Evolutionary conservation across 1,140 invertebrate genomes (phyloP), one percentile per base, ranked within the genome.

Genomic region (Diorhabda sublineata): DNA sequence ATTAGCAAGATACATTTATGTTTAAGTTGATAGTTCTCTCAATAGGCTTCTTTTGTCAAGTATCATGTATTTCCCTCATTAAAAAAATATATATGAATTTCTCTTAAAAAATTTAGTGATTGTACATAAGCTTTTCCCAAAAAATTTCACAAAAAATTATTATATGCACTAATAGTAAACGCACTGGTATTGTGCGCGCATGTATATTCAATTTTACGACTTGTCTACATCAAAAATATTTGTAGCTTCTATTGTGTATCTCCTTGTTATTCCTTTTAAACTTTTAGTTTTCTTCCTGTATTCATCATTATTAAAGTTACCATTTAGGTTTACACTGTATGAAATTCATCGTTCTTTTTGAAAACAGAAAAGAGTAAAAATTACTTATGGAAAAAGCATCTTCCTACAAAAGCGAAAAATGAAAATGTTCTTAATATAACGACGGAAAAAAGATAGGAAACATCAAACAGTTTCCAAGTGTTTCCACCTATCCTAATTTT

Each of bases 261-360:
- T 8, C n/a, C n/a, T 9, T 52, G 6, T 52, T 52, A 52, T 6
- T 9, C 2, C 2, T 52, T 52, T 52, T 52, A 52, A 9, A 6
- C n/a, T 9, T 9, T 52, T 9, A 6, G 47, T 8, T 9, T 52
- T 52, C 0, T 52, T 52, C 47, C 47, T 26, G 6, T 52, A 52
- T 3, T 52, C 47, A 52, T n/a, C n/a, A n/a, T n/a, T n/a, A n/a
- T n/a, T n/a, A 52, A 52, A 26, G 26, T 9, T 52, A 6, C 6
- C 47, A 52, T 52, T 52, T 8, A 52, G 47, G 47, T 52, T 6
- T 52, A 52, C 47, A 52, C 47, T 52, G 47, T 9, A 9, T 52
- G 47, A 52, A 52, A 52, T 52, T 52, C 47, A 52, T 52, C 47
- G 47, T 52, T 52, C 47, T 52, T 52, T 52, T 52, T 52, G n/a